These are phyloP conservation scores for Fulica atra DNA, from an alignment of 2,113 vertebrate species.

Conservation along the genomic window DNA sequence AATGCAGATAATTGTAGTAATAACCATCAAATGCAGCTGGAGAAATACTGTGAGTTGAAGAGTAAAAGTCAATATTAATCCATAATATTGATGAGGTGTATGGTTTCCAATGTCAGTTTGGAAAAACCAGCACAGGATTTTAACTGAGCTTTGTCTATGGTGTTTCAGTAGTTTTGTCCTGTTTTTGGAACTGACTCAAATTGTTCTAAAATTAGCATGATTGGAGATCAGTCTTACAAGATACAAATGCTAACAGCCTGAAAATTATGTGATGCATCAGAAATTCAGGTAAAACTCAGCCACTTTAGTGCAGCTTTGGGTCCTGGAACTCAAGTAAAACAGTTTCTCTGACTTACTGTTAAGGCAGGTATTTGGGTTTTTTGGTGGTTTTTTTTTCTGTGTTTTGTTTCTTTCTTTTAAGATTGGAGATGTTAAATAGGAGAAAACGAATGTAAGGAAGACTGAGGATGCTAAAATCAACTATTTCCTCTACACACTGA, in stretches of 20 bases:
- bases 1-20: slow-evolving; percentile 26
- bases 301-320: background rate
- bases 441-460: background rate
- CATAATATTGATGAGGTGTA: slow-evolving; percentile 3
- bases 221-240: background rate
- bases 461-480: background rate
- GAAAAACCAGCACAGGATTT: slow-evolving; percentile 11
- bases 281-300: background rate
- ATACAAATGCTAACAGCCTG: background rate
- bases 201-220: background rate
- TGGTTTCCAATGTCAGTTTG: background rate
- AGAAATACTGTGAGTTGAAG: background rate
- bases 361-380: background rate
- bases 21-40: slow-evolving; percentile 28
- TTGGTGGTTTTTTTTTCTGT: background rate
- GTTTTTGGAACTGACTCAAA: background rate
- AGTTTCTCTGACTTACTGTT: background rate
- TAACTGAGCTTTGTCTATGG: background rate
- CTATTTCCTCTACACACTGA: fast-evolving
- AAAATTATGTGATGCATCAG: background rate
- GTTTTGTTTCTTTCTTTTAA: background rate
- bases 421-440: background rate
- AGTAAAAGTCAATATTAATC: slow-evolving; percentile 16
- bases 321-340: background rate
- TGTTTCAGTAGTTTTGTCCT: background rate